Conservation (phyloP, 2,113 vertebrate species). For the Neotragus moschatus region DNA sequence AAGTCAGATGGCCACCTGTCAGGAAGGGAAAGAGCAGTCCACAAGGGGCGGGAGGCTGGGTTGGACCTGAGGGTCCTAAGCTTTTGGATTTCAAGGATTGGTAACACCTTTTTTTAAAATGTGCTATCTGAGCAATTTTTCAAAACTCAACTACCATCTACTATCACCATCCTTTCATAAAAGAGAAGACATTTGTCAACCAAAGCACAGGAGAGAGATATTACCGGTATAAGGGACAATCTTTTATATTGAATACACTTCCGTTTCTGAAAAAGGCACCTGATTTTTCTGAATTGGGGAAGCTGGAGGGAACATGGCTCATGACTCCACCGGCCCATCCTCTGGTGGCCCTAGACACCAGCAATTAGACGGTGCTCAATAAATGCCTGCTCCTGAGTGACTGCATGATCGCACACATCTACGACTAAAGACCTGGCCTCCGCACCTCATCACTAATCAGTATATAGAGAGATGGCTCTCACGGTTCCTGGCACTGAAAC, state of each 20-base stretch:
- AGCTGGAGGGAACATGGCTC: background rate
- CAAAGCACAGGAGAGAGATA: background rate
- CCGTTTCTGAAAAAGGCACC: conserved; percentile 8
- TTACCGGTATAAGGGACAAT: background rate
- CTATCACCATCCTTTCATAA: background rate
- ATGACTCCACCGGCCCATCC: background rate
- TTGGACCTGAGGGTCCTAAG: background rate
- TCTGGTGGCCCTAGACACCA: background rate
- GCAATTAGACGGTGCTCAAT: background rate
- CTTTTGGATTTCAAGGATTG: background rate
- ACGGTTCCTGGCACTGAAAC: conserved; percentile 21
- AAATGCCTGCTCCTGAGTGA: conserved; percentile 33
- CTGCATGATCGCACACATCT: background rate
- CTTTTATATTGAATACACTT: background rate
- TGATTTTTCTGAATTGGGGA: background rate
- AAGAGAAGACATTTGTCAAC: background rate
- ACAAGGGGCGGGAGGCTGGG: background rate
- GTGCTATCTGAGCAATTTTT: background rate
- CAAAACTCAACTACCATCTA: background rate
- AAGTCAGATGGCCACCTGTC: background rate
- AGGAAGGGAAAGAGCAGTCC: background rate
- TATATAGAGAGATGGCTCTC: conserved; percentile 46
- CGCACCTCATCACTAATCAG: background rate
- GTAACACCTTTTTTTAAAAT: background rate
- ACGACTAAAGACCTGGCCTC: conserved; percentile 37